Conservation (phyloP, 2,888 invertebrate species). For the Oxystoma pomonae region DNA sequence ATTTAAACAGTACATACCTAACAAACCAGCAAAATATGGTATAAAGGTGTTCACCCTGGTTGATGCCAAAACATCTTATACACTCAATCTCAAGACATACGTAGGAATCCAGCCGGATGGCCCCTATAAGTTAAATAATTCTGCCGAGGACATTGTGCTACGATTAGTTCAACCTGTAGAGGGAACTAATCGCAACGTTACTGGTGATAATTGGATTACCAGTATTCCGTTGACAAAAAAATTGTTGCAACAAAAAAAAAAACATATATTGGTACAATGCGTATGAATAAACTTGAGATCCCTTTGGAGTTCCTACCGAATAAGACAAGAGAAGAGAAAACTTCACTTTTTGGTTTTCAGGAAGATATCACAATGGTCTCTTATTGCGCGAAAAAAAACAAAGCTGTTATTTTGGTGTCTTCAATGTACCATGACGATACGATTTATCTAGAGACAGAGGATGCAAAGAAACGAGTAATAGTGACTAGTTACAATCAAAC, state of each 20-base stretch:
- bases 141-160: constrained; percentile 22
- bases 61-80: constrained; percentile 30
- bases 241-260: too few species aligned
- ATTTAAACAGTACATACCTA: constrained; percentile 31
- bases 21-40: constrained; percentile 32
- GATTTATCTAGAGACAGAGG: constrained; percentile 13
- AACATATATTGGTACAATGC: constrained; percentile 26
- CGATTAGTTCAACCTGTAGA: constrained; percentile 22
- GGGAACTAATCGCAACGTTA: constrained; percentile 30
- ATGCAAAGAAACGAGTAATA: constrained; percentile 26
- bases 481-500: constrained; percentile 31
- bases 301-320: constrained; percentile 9
- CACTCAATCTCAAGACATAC: constrained; percentile 30
- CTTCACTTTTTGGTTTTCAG: constrained; percentile 27
- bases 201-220: constrained; percentile 33
- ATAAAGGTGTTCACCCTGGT: constrained; percentile 30
- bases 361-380: constrained; percentile 25
- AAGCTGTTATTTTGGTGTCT: constrained; percentile 25
- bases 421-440: constrained; percentile 18
- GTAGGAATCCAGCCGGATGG: constrained; percentile 31
- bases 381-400: constrained; percentile 21
- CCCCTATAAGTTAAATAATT: constrained; percentile 23
- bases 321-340: constrained; percentile 6
- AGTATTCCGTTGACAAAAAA: constrained; percentile 25
- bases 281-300: constrained; percentile 23